Evolutionary conservation across 2,113 vertebrate genomes (phyloP).

Genomic region (Indri indri): DNA sequence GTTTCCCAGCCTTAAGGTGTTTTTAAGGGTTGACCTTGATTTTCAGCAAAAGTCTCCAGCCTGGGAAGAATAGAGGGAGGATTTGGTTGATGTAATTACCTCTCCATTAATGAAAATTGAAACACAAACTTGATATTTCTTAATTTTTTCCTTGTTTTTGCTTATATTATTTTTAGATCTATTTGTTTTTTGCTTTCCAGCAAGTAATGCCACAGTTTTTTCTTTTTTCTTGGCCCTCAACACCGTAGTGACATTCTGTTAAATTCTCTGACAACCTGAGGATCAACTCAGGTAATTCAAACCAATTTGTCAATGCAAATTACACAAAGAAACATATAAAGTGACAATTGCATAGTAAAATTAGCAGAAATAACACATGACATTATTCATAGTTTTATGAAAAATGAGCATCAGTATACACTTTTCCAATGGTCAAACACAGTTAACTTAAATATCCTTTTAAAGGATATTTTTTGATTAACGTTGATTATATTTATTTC

Average conservation of each 20-base stretch:
- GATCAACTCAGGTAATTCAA: not conserved
- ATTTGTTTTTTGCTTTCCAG: not conserved
- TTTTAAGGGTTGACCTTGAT: not conserved
- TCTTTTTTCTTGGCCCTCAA: not conserved
- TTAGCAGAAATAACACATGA: not conserved
- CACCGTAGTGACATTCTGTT: not conserved
- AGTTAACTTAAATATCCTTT: not conserved
- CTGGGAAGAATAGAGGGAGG: rapidly evolving
- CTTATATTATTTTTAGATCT: not conserved
- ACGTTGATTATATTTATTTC: not conserved
- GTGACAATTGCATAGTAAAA: not conserved
- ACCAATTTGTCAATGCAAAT: not conserved
- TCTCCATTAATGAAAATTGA: not conserved
- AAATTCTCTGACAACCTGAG: not conserved
- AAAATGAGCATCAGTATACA: not conserved
- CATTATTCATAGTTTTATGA: not conserved
- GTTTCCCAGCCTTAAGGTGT: not conserved
- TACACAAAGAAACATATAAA: not conserved
- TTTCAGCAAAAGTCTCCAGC: not conserved
- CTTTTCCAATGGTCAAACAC: not conserved
- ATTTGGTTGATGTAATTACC: not conserved
- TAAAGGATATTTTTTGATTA: not conserved
- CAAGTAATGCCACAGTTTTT: not conserved
- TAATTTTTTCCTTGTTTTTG: not conserved
- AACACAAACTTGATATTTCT: not conserved